Conservation (phyloP, 2,888 invertebrate genomes). For the Nebria salina region DNA sequence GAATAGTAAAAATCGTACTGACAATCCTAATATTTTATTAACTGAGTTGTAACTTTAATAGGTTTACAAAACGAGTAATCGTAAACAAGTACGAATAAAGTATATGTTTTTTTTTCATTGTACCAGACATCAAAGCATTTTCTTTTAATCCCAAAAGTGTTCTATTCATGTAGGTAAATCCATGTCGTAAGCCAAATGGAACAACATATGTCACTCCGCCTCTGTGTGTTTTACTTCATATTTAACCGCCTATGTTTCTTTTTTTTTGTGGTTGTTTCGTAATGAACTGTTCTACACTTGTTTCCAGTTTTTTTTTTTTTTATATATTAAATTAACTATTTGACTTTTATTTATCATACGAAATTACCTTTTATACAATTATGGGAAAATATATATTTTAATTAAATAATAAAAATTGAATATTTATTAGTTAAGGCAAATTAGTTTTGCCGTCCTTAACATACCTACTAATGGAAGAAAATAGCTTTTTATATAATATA, state of each 20-base stretch:
- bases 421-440: too few species aligned
- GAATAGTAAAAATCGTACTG: neutral
- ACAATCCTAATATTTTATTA: neutral
- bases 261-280: neutral
- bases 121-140: conserved; percentile 36
- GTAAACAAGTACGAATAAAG: neutral
- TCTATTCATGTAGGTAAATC: conserved; percentile 36
- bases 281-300: neutral
- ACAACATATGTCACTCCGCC: neutral
- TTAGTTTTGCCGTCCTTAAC: too few species aligned
- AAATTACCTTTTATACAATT: neutral
- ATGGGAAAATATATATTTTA: neutral
- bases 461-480: too few species aligned
- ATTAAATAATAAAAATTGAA: neutral
- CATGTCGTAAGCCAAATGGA: conserved; percentile 13
- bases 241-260: neutral
- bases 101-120: neutral
- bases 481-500: too few species aligned
- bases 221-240: neutral
- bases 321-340: neutral
- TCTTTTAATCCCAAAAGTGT: conserved; percentile 43
- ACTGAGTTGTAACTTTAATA: neutral
- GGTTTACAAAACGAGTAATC: neutral
- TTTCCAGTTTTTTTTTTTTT: neutral
- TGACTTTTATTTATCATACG: neutral